These are phyloP conservation scores for Drosophila orosa DNA, from an alignment of 1,140 invertebrate genomes.

Conservation along the genomic window DNA sequence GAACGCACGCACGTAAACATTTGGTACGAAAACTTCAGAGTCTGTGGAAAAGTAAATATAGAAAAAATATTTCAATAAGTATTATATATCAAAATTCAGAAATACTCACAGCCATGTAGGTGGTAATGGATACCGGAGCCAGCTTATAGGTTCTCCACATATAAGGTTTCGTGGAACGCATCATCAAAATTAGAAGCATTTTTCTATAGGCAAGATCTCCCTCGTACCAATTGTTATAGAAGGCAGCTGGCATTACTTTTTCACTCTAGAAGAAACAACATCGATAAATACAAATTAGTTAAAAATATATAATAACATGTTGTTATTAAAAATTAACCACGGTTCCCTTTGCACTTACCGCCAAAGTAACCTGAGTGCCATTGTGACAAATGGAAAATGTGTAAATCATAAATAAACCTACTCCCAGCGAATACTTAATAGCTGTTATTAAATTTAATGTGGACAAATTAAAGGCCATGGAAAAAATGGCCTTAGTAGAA, in stretches of 20 bases:
- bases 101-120: conserved; percentile 58
- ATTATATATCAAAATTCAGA: no score
- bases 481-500: not conserved
- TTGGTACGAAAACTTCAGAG: conserved; percentile 61
- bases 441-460: not conserved
- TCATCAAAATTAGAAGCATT: conserved; percentile 69
- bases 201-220: conserved; percentile 60
- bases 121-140: conserved; percentile 59
- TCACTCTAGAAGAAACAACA: conserved; percentile 45
- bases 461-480: conserved; percentile 2
- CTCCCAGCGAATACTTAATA: conserved; percentile 8
- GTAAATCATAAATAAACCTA: conserved; percentile 9
- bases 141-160: conserved; percentile 65
- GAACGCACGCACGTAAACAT: conserved; percentile 57
- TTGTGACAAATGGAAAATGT: conserved; percentile 16
- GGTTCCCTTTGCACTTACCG: not conserved
- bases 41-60: conserved; percentile 19
- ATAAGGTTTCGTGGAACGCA: conserved; percentile 45
- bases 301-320: no score
- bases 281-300: not conserved
- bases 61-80: no score
- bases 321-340: not conserved
- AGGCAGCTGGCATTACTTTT: conserved; percentile 63
- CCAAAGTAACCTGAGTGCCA: conserved; percentile 3
- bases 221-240: conserved; percentile 78